Evolutionary conservation across 2,888 invertebrate genomes (phyloP).

Genomic region (Drosophila nr. perissopoda): DNA sequence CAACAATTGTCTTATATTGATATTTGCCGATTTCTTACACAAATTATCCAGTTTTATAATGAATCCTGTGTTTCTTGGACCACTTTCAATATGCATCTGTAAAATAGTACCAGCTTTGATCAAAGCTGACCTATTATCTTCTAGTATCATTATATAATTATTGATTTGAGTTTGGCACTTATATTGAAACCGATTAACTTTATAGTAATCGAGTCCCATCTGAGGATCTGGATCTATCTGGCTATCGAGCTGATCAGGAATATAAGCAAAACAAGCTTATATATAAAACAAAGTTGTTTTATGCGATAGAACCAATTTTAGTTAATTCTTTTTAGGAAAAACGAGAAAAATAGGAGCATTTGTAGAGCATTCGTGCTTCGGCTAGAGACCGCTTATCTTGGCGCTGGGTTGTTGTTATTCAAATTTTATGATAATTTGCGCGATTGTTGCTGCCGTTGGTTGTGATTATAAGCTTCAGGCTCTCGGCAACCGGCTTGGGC

Average conservation of each 20-base stretch:
- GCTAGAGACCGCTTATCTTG: neutral
- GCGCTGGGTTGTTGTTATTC: constrained; percentile 55
- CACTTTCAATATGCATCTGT: neutral
- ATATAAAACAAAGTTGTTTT: neutral
- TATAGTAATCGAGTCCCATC: neutral
- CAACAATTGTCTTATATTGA: neutral
- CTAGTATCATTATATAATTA: neutral
- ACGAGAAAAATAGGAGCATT: neutral
- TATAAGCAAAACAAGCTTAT: neutral
- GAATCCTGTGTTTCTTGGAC: neutral
- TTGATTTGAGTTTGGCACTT: neutral
- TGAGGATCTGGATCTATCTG: neutral
- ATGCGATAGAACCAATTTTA: neutral
- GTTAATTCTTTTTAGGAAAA: neutral
- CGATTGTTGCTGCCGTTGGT: constrained; percentile 58
- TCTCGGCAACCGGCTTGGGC: neutral
- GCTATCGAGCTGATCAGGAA: neutral
- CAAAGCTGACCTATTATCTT: neutral
- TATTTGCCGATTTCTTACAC: neutral
- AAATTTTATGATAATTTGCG: constrained; percentile 67
- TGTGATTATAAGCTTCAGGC: constrained; percentile 52
- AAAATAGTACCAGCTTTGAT: too few relatives aligned
- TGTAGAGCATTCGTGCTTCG: constrained; percentile 14
- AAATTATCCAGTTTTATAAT: neutral
- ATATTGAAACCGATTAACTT: neutral